Evolutionary conservation across 2,797 vertebrate genomes (phyloP), one percentile per base, ranked within the genome.

Genomic region (Tapirus indicus): DNA sequence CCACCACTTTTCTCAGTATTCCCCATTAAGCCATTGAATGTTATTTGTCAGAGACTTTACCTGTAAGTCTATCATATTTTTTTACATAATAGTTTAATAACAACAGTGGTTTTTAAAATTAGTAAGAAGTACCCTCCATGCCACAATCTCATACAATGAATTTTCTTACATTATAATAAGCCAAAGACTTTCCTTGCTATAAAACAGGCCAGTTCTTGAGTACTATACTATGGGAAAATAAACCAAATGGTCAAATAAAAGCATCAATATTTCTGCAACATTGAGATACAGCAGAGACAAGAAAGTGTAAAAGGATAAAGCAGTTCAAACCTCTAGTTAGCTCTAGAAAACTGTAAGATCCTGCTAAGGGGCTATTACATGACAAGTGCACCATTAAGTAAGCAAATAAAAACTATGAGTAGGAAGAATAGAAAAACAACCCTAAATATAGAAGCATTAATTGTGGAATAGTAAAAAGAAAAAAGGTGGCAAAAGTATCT

Each of bases 31-130:
- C 35, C 41, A 88, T 60, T 47, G 44, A 60, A 38, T 78, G 77
- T 85, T 66, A 88, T 16, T 38, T 75, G 58, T 41, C 32, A 88
- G 14, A 56, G 23, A 71, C 56, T 92, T 72, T 54, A 75, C 21
- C 32, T 90, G 56, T 68, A 89, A 84, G 11, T 79, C 32, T 71
- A 54, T 41, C 21, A 92, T 7, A 92, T 52, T 13, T 52, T 83
- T 95, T 68, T 85, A 85, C 10, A 47, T 49, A 77, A 77, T 27
- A 88, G 21, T 56, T 92, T 72, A 88, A 91, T 86, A 84, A 72
- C 21, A 92, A n/a, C 2, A 77, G 9, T 20, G 12, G 7, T 74
- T 91, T 91, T 75, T 27, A 83, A 83, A 90, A 66, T n/a, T 64
- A 35, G 32, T 41, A 71, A 86, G 87, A 82, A 25, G 7, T 9